Percentiles rank a stretch among this genome's conserved stretches.
These are phyloP conservation scores for Agonopterix arenella DNA, from an alignment of 2,888 invertebrate genomes.

Conservation along the genomic window DNA sequence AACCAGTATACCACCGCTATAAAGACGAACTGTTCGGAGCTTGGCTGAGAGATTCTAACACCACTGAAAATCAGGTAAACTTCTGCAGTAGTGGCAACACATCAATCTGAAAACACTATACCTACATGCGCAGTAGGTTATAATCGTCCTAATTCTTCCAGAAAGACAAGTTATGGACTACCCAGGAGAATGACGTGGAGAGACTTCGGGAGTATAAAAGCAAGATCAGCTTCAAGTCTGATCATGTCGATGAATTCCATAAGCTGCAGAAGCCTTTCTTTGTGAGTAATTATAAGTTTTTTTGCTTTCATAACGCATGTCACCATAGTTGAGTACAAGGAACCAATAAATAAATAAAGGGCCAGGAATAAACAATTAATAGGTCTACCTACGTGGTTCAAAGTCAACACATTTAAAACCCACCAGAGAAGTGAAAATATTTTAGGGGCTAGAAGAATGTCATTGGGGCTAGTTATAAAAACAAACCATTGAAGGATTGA, in stretches of 20 bases:
- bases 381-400: too few species aligned
- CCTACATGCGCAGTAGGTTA: background rate
- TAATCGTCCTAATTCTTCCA: slow-evolving; percentile 17
- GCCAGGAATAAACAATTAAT: too few species aligned
- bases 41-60: slow-evolving; percentile 89
- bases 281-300: slow-evolving; percentile 31
- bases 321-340: too few species aligned
- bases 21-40: slow-evolving; percentile 87
- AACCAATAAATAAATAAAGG: too few species aligned
- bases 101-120: too few species aligned
- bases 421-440: too few species aligned
- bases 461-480: too few species aligned
- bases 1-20: slow-evolving; percentile 91
- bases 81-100: too few species aligned
- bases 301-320: too few species aligned
- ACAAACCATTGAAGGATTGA: too few species aligned
- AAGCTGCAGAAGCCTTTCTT: slow-evolving; percentile 69
- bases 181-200: slow-evolving; percentile 84
- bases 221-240: slow-evolving; percentile 79
- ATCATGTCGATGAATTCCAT: slow-evolving; percentile 71
- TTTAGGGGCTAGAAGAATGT: too few species aligned
- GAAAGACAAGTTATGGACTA: slow-evolving; percentile 89
- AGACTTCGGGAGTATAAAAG: slow-evolving; percentile 87
- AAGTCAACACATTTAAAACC: too few species aligned
- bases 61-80: slow-evolving; percentile 52